phyloP scores from a whole-genome alignment of 2,113 vertebrate species.

The Manacus vitellinus region DNA sequence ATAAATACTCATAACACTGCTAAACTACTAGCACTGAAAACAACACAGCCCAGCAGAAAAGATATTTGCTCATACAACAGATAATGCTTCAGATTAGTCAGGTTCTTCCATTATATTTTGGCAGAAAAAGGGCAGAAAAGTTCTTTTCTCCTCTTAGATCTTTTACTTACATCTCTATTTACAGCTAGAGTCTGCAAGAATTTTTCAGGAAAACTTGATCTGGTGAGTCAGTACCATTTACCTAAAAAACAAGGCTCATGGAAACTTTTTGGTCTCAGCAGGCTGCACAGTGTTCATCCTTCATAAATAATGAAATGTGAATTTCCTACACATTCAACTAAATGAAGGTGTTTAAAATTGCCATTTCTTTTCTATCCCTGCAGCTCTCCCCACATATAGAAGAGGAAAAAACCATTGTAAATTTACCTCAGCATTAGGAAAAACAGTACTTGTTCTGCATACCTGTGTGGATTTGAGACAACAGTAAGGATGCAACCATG shows the following conservation, averaged over 20 bases:
- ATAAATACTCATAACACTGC: background rate
- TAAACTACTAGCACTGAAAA: background rate
- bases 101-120: background rate
- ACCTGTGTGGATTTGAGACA: background rate
- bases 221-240: background rate
- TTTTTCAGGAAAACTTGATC: background rate
- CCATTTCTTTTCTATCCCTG: background rate
- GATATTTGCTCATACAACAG: background rate
- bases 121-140: background rate
- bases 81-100: background rate
- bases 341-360: background rate
- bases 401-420: background rate
- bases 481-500: constrained; percentile 66
- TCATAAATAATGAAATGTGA: background rate
- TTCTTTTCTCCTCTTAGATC: background rate
- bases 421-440: background rate
- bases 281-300: background rate
- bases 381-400: background rate
- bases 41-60: background rate
- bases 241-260: accelerated
- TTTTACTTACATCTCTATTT: background rate
- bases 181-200: background rate
- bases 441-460: background rate
- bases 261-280: background rate
- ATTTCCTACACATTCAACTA: background rate